These are phyloP conservation scores for Drosophila takahashii DNA, from an alignment of 1,140 invertebrate species.

Conservation along the genomic window DNA sequence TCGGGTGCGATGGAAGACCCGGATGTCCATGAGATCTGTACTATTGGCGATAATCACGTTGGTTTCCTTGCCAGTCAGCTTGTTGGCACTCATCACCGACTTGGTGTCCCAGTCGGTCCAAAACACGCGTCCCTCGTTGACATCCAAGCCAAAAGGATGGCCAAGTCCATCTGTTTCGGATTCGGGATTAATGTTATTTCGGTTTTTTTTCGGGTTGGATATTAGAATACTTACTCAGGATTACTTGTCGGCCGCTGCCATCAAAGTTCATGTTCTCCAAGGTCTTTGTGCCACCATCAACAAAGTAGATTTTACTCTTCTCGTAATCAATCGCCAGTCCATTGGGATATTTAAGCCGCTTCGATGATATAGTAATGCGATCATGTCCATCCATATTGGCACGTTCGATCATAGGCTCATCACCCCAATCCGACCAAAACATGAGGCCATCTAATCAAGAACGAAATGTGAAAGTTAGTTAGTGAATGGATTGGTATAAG, in stretches of 20 bases:
- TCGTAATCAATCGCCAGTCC: slow-evolving; percentile 92
- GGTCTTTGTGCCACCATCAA: slow-evolving; percentile 91
- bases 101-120: slow-evolving; percentile 94
- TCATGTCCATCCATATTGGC: slow-evolving; percentile 95
- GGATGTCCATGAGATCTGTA: slow-evolving; percentile 92
- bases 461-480: background rate
- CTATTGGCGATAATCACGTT: slow-evolving; percentile 89
- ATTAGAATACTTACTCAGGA: slow-evolving; percentile 86
- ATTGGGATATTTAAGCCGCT: slow-evolving; percentile 92
- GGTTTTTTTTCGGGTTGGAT: too few species aligned
- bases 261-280: slow-evolving; percentile 94
- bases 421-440: slow-evolving; percentile 97
- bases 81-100: slow-evolving; percentile 91
- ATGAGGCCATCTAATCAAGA: slow-evolving; percentile 87
- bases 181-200: too few species aligned
- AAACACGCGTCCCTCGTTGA: slow-evolving; percentile 93
- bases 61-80: slow-evolving; percentile 89
- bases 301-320: slow-evolving; percentile 91
- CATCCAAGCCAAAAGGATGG: slow-evolving; percentile 94
- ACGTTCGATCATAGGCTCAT: slow-evolving; percentile 91
- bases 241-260: slow-evolving; percentile 89
- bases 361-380: slow-evolving; percentile 88
- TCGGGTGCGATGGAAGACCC: slow-evolving; percentile 91
- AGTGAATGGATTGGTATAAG: background rate
- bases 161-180: slow-evolving; percentile 86